These are phyloP conservation scores for Marmota monax DNA, from an alignment of 2,113 vertebrate genomes.

Conservation along the genomic window DNA sequence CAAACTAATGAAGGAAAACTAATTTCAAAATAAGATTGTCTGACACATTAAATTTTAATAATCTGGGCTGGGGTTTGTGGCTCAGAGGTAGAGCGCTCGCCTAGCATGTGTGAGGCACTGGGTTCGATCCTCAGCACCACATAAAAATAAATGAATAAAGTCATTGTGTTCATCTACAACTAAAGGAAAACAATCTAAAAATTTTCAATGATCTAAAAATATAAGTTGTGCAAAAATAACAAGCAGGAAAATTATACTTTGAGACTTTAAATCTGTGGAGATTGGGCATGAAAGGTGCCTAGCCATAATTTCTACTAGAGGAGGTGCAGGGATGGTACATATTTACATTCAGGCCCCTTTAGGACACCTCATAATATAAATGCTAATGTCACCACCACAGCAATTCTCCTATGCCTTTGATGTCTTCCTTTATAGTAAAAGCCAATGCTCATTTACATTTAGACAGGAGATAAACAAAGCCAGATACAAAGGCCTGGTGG, in stretches of 20 bases:
- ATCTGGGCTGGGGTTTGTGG: too few species aligned
- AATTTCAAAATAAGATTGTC: conserved; percentile 5
- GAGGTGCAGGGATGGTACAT: neutral
- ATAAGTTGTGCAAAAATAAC: conserved; percentile 1
- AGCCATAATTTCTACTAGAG: neutral
- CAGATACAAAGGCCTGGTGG: neutral
- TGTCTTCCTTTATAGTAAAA: neutral
- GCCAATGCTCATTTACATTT: neutral
- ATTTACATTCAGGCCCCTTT: neutral
- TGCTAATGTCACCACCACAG: neutral
- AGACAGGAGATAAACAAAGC: neutral
- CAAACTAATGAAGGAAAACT: conserved; percentile 32
- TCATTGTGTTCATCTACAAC: too few species aligned
- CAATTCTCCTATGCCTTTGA: neutral
- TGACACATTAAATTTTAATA: neutral
- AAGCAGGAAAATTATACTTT: neutral
- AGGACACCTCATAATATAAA: neutral
- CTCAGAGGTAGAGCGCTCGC: too few species aligned
- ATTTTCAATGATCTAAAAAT: neutral
- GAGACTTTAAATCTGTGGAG: neutral
- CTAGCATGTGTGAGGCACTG: too few species aligned
- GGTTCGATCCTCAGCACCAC: too few species aligned
- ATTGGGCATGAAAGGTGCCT: neutral
- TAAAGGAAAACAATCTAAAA: too few species aligned
- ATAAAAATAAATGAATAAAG: too few species aligned